Evolutionary conservation across 2,113 vertebrate species (phyloP).

Genomic region (Cryptoleucopteryx plumbea): DNA sequence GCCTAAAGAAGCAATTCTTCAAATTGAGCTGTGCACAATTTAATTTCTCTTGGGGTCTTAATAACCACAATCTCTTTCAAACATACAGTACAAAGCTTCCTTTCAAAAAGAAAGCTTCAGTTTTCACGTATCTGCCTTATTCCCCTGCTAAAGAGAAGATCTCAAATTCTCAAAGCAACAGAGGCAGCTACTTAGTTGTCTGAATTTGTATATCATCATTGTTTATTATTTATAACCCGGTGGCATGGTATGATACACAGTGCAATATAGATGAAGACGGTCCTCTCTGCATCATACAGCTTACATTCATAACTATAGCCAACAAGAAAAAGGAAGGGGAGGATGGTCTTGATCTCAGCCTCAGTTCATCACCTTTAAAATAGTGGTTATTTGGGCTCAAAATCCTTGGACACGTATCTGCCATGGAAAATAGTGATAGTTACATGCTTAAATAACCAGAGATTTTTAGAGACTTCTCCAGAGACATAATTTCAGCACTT

Average conservation of each 20-base stretch:
- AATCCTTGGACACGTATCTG: not conserved
- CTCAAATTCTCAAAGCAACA: not conserved
- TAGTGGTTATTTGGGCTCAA: not conserved
- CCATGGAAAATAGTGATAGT: not conserved
- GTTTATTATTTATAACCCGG: not conserved
- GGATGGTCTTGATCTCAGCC: not conserved
- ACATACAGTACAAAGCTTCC: not conserved
- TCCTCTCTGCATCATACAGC: not conserved
- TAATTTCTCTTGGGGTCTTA: conserved; percentile 35
- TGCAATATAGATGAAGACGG: not conserved
- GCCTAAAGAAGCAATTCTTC: conserved; percentile 24
- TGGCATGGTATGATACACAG: not conserved
- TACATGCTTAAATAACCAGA: not conserved
- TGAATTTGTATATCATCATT: not conserved
- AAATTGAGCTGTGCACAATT: not conserved
- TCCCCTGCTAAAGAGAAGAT: not conserved
- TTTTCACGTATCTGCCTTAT: not conserved
- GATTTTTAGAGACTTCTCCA: not conserved
- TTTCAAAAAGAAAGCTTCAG: not conserved
- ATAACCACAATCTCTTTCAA: conserved; percentile 4
- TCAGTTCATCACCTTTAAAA: not conserved
- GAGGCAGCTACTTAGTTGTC: not conserved
- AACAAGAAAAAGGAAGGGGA: not conserved
- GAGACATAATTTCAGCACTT: not conserved
- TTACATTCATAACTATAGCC: not conserved